Evolutionary conservation across 1,140 invertebrate species (phyloP), one percentile per base, ranked within the genome.

Genomic region (Eriosoma lanigerum): DNA sequence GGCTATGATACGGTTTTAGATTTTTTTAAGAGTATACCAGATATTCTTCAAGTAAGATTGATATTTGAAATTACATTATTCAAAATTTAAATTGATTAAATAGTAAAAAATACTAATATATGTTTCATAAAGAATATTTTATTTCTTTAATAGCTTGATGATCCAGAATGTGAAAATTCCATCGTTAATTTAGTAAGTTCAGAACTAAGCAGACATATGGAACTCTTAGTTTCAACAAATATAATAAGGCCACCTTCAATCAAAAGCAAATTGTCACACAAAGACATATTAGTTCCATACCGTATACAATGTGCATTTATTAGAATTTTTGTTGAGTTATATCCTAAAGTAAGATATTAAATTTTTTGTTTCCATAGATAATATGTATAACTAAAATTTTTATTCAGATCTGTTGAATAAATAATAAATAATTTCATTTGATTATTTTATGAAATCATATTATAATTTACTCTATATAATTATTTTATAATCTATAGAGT

Each of bases 231-330:
- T 12, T 19, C 24, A 24, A 60, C 38, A 38, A 78, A 78, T 46
- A 60, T 78, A 46, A 24, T 46, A 78, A 78, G 56, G 1, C 75
- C 75, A n/a, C 32, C 32, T 17, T 21, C 12, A 26, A 15, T 10
- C 4, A 62, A 78, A 48, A 32, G 17, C 26, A 56, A 60, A 24
- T 6, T 62, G 5, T 9, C 24, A 29, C 21, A 29, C 0, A 46
- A 26, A 19, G 44, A 78, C 5, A 12, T 78, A 48, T n/a, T 78
- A 19, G 1, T 78, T 1, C 75, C 54, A 19, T 78, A 78, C 24
- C 38, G 38, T 46, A 48, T 29, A 26, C 75, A 78, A 26, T 78
- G 75, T 48, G 75, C 75, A 12, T 78, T 78, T 58, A 78, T 78
- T 4, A 78, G 75, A 62, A 62, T 78, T n/a, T 62, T 78, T 48